These are phyloP conservation scores for Chrosomus eos DNA, from an alignment of 2,797 vertebrate species.

Conservation along the genomic window DNA sequence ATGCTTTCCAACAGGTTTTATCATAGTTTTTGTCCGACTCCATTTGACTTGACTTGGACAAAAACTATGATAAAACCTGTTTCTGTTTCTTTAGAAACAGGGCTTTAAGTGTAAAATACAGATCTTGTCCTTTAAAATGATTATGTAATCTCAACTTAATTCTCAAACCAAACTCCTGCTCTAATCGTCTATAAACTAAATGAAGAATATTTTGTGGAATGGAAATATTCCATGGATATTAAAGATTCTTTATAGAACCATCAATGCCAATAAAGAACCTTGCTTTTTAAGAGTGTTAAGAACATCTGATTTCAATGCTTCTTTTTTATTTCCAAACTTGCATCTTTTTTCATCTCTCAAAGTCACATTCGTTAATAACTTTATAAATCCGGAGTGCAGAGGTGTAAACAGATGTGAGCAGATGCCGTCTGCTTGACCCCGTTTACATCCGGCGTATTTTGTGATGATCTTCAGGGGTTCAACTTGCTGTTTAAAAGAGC, in stretches of 20 bases:
- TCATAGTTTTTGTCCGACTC: no score
- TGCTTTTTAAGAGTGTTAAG: background rate
- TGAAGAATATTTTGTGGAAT: background rate
- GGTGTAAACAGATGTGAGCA: background rate
- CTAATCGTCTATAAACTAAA: no score
- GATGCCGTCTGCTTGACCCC: background rate
- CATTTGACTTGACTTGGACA: no score
- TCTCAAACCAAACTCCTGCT: no score
- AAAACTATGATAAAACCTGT: no score
- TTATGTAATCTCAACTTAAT: no score
- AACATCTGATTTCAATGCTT: background rate
- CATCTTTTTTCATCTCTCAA: background rate
- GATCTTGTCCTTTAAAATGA: no score
- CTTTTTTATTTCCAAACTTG: background rate
- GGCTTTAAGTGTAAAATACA: no score
- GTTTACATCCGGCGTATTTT: no score
- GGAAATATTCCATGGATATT: background rate
- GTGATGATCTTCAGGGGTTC: background rate
- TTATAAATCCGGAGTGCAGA: background rate
- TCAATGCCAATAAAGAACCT: background rate
- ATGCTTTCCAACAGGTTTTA: no score
- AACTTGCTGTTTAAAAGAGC: background rate
- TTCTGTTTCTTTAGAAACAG: no score
- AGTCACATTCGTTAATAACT: background rate
- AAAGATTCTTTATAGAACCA: background rate